Conservation (phyloP, 2,888 invertebrate species). For the Zygothrica quintamaculata region DNA sequence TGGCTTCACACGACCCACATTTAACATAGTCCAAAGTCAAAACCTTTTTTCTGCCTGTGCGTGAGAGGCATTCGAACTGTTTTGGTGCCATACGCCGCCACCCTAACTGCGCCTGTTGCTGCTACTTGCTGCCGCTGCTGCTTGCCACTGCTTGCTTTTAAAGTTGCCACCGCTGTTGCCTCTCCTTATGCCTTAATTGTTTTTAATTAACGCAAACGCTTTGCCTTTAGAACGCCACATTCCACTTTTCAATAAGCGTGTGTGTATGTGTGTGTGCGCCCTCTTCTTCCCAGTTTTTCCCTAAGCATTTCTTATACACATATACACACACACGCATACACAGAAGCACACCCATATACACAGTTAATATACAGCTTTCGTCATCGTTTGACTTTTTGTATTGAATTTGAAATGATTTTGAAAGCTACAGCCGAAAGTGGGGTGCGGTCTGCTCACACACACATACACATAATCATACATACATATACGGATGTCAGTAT, state of each 20-base stretch:
- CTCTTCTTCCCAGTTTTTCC: neutral
- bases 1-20: constrained; percentile 68
- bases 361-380: constrained; percentile 66
- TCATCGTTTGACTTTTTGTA: constrained; percentile 74
- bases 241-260: constrained; percentile 72
- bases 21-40: constrained; percentile 47
- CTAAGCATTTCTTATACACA: constrained; percentile 36
- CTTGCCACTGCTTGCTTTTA: constrained; percentile 23
- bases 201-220: constrained; percentile 83
- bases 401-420: constrained; percentile 81
- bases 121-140: constrained; percentile 20
- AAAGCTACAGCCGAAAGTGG: constrained; percentile 68
- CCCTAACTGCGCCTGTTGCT: constrained; percentile 41
- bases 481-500: constrained; percentile 30
- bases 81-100: constrained; percentile 34
- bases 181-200: constrained; percentile 82
- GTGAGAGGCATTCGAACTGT: constrained; percentile 45
- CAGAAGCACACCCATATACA: constrained; percentile 10
- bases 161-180: constrained; percentile 26
- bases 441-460: constrained; percentile 58
- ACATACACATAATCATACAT: neutral
- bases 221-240: constrained; percentile 69
- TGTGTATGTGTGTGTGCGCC: no score
- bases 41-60: constrained; percentile 62
- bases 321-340: neutral